A percentile compares a stretch with the other conserved stretches of the same genome.
phyloP scores from a whole-genome alignment of 2,113 vertebrate genomes.

The Chionis minor region DNA sequence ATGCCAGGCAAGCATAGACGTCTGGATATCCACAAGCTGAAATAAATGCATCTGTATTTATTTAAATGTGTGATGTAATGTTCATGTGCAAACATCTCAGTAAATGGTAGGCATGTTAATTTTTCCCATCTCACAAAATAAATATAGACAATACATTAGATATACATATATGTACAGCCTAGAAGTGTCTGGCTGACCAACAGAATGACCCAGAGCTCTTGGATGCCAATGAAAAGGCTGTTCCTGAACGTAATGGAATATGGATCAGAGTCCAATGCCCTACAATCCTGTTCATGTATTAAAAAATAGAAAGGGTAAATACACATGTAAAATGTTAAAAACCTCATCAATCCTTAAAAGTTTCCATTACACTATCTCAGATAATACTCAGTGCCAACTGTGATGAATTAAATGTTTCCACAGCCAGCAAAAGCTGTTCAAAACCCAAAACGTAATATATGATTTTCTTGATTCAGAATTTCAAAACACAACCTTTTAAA shows the following conservation, averaged over 20 bases:
- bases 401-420: constrained; percentile 60
- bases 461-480: constrained; percentile 48
- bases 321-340: constrained; percentile 64
- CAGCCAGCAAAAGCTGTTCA: constrained; percentile 49
- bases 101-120: constrained; percentile 66
- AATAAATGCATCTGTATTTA: constrained; percentile 66
- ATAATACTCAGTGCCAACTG: constrained; percentile 55
- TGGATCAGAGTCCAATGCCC: not conserved
- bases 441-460: constrained; percentile 27
- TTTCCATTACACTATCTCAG: constrained; percentile 65
- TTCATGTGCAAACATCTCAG: constrained; percentile 69
- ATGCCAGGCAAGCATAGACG: constrained; percentile 56
- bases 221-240: not conserved
- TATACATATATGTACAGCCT: not conserved
- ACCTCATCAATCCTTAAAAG: constrained; percentile 40
- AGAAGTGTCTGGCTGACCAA: constrained; percentile 29
- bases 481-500: constrained; percentile 61
- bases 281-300: not conserved
- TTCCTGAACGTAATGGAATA: not conserved
- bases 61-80: constrained; percentile 69
- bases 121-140: constrained; percentile 63
- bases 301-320: constrained; percentile 51
- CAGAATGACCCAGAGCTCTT: not conserved
- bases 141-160: constrained; percentile 51
- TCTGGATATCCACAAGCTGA: constrained; percentile 58